Percentiles rank a stretch among this genome's conserved stretches.
Conservation (phyloP, 2,113 vertebrate genomes). For the Merops nubicus region DNA sequence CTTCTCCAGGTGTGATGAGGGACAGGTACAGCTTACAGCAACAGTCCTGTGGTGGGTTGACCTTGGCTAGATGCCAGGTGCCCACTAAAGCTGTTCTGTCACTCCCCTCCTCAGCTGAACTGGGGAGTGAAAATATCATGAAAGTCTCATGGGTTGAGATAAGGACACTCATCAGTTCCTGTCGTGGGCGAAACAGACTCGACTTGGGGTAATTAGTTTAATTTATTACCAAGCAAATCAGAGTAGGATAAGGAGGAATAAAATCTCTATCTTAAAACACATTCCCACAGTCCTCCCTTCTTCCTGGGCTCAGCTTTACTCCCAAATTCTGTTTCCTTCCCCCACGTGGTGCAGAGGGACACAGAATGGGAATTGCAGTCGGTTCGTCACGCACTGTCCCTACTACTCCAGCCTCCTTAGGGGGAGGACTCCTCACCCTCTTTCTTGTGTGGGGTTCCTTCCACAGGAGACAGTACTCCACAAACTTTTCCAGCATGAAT, state of each 20-base stretch:
- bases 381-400: not conserved
- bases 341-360: rapidly evolving
- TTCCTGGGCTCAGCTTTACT: not conserved
- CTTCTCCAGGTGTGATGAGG: not conserved
- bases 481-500: not conserved
- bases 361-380: not conserved
- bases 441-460: not conserved
- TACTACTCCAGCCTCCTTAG: not conserved
- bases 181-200: not conserved
- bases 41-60: not conserved
- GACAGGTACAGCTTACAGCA: not conserved
- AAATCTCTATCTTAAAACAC: not conserved
- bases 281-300: not conserved
- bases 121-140: not conserved
- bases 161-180: not conserved
- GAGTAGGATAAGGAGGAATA: not conserved
- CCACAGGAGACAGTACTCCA: not conserved
- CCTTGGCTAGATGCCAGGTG: not conserved
- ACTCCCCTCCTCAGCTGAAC: not conserved
- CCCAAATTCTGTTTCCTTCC: not conserved
- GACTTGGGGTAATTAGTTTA: not conserved
- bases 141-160: not conserved
- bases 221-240: not conserved
- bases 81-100: not conserved
- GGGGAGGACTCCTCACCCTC: not conserved